These are phyloP conservation scores for Cantharis rustica DNA, from an alignment of 2,888 invertebrate genomes.

Conservation along the genomic window DNA sequence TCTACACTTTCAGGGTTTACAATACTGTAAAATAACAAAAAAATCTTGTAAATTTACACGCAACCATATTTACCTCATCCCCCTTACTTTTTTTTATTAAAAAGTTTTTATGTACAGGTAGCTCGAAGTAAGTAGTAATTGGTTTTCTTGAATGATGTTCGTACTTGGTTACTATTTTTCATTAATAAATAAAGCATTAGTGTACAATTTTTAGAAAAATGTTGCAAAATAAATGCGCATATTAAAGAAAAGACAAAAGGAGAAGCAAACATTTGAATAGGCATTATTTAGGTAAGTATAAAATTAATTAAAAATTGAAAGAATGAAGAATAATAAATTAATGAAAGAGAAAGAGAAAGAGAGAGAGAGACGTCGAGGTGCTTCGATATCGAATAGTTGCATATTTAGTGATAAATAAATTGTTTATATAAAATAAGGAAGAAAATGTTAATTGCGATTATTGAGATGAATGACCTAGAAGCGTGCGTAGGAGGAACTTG, in stretches of 20 bases:
- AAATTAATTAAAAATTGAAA: too few species aligned
- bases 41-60: neutral
- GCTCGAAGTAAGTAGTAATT: neutral
- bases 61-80: neutral
- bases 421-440: neutral
- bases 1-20: neutral
- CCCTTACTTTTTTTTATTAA: neutral
- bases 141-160: neutral
- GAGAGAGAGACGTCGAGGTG: too few species aligned
- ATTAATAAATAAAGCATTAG: neutral
- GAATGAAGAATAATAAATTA: too few species aligned
- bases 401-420: neutral
- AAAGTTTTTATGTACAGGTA: neutral
- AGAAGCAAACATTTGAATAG: neutral
- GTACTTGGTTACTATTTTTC: neutral
- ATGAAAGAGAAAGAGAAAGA: too few species aligned
- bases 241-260: neutral
- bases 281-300: neutral
- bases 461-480: slow-evolving; percentile 25
- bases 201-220: neutral
- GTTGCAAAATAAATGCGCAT: neutral
- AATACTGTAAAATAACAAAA: neutral
- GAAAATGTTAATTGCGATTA: neutral
- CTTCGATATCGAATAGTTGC: too few species aligned
- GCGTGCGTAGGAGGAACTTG: slow-evolving; percentile 23